Percentiles rank a stretch among this genome's conserved stretches.
phyloP scores from a whole-genome alignment of 2,113 vertebrate species.

The Podarcis cretensis region DNA sequence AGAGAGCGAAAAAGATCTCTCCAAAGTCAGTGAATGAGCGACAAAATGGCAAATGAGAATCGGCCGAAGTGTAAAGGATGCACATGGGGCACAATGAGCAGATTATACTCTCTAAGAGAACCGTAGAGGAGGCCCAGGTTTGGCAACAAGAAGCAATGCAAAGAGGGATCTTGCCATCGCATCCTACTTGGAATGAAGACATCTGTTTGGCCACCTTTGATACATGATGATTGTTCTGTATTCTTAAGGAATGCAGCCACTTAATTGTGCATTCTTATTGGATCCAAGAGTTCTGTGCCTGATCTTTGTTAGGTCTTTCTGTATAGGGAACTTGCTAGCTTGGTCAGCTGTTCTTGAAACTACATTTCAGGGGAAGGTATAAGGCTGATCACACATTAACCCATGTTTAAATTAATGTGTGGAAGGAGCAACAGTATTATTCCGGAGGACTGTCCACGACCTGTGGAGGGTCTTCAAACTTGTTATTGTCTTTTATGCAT shows the following conservation, averaged over 20 bases:
- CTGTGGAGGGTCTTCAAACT: no score
- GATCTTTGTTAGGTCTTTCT: neutral
- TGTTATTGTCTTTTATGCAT: neutral
- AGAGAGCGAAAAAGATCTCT: neutral
- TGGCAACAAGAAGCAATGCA: no score
- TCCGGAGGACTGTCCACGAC: neutral
- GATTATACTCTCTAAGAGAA: neutral
- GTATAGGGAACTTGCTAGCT: neutral
- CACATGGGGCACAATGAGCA: neutral
- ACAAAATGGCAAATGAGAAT: neutral
- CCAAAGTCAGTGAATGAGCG: neutral
- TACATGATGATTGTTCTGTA: neutral
- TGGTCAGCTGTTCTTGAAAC: neutral
- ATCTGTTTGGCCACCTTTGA: neutral
- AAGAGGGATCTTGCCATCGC: no score
- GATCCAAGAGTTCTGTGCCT: neutral
- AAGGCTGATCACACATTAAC: no score
- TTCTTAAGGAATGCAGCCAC: neutral
- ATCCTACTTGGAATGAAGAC: no score
- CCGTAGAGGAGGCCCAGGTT: no score
- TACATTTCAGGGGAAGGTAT: neutral
- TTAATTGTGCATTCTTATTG: neutral
- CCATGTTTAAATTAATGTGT: neutral
- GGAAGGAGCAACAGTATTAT: neutral
- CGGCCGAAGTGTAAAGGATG: neutral